Percentiles rank a stretch among this genome's conserved stretches.
phyloP scores from a whole-genome alignment of 2,797 vertebrate genomes.

The Psittacula echo region DNA sequence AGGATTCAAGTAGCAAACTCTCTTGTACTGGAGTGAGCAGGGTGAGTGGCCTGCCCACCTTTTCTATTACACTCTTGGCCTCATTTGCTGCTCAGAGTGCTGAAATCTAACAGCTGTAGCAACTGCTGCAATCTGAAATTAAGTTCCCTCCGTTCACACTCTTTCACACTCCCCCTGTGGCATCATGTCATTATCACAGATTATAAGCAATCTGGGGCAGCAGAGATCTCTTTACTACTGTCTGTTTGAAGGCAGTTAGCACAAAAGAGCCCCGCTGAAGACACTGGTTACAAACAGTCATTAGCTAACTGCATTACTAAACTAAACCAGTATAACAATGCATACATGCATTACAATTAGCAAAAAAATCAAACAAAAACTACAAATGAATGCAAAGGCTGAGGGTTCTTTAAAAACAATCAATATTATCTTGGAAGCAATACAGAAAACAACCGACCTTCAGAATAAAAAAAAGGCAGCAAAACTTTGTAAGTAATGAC shows the following conservation, averaged over 20 bases:
- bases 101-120: not conserved
- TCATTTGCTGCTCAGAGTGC: not conserved
- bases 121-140: not conserved
- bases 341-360: not conserved
- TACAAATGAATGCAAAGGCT: not conserved
- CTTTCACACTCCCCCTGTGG: not conserved
- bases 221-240: not conserved
- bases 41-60: not conserved
- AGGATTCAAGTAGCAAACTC: not conserved
- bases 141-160: not conserved
- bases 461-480: not conserved
- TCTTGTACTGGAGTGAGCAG: not conserved
- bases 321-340: slow-evolving; percentile 5
- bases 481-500: not conserved
- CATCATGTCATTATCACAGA: not conserved
- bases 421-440: not conserved
- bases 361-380: not conserved
- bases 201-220: not conserved
- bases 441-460: not conserved
- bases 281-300: slow-evolving; percentile 4
- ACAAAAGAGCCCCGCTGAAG: not conserved
- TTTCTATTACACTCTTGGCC: not conserved
- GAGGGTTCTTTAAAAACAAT: not conserved
- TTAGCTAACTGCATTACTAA: slow-evolving; percentile 22
- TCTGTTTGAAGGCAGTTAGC: not conserved